These are phyloP conservation scores for Gymnogyps californianus DNA, from an alignment of 2,113 vertebrate genomes.

Conservation along the genomic window DNA sequence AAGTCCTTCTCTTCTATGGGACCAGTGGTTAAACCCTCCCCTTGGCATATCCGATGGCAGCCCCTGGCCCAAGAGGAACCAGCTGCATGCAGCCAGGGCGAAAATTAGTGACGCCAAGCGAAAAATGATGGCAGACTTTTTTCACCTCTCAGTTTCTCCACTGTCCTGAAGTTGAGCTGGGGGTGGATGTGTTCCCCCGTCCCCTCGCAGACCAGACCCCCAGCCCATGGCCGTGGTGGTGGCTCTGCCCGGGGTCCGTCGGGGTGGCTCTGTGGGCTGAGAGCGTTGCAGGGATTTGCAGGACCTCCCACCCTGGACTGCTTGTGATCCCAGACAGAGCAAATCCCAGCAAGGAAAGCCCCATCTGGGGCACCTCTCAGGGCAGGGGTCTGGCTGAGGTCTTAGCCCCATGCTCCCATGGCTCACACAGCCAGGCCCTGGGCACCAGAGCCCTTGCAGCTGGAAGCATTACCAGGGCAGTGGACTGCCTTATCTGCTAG, in stretches of 20 bases:
- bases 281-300: background rate
- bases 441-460: background rate
- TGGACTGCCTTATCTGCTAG: background rate
- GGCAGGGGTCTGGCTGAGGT: background rate
- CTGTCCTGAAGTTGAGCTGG: background rate
- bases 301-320: background rate
- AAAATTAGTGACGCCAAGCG: background rate
- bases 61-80: background rate
- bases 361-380: background rate
- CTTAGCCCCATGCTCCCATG: background rate
- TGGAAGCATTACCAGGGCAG: background rate
- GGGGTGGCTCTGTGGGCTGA: background rate
- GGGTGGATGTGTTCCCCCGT: background rate
- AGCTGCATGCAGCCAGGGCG: background rate
- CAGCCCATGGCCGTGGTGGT: accelerated
- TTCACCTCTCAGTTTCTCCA: background rate
- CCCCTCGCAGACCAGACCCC: background rate
- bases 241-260: background rate
- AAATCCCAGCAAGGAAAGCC: background rate
- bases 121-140: background rate
- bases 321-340: background rate
- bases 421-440: background rate
- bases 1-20: background rate
- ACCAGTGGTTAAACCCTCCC: background rate
- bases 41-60: background rate